Conservation (phyloP, 2,797 vertebrate genomes). For the Phoeniculus purpureus region DNA sequence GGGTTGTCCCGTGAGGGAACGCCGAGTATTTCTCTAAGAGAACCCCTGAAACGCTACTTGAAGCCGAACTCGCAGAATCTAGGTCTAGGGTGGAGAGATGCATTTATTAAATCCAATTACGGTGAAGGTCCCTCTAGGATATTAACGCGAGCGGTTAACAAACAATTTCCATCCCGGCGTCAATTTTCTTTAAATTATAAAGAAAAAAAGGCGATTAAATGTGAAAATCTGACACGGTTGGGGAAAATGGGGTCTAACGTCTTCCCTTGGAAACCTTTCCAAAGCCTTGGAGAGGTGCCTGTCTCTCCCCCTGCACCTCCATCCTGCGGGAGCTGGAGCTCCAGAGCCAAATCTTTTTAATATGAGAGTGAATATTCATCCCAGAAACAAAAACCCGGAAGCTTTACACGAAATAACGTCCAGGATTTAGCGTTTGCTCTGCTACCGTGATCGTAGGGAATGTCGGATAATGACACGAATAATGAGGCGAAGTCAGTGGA, state of each 20-base stretch:
- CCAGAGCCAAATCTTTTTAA: background rate
- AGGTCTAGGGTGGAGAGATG: slow-evolving; percentile 37
- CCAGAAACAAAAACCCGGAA: background rate
- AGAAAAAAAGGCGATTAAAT: background rate
- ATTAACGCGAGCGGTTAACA: slow-evolving; percentile 50
- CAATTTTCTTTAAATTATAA: slow-evolving; percentile 32
- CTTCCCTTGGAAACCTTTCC: background rate
- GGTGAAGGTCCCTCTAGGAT: slow-evolving; percentile 50
- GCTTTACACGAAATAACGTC: accelerated
- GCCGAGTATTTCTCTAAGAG: slow-evolving; percentile 19
- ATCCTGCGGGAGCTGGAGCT: background rate
- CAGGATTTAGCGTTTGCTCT: background rate
- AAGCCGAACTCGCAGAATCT: slow-evolving; percentile 61
- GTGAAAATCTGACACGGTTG: background rate
- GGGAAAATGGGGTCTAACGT: background rate
- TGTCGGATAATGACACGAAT: background rate
- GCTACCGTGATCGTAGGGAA: background rate
- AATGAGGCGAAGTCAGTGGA: background rate
- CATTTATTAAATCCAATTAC: slow-evolving; percentile 74
- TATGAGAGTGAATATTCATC: accelerated
- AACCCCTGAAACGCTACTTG: slow-evolving; percentile 61
- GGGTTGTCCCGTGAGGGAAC: background rate
- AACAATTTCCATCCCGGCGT: slow-evolving; percentile 42
- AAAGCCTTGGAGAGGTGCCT: background rate
- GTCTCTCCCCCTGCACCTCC: background rate